Percentiles rank a stretch among this genome's conserved stretches.
These are phyloP conservation scores for Leptobrachium ailaonicum DNA, from an alignment of 2,113 vertebrate genomes.

Conservation along the genomic window DNA sequence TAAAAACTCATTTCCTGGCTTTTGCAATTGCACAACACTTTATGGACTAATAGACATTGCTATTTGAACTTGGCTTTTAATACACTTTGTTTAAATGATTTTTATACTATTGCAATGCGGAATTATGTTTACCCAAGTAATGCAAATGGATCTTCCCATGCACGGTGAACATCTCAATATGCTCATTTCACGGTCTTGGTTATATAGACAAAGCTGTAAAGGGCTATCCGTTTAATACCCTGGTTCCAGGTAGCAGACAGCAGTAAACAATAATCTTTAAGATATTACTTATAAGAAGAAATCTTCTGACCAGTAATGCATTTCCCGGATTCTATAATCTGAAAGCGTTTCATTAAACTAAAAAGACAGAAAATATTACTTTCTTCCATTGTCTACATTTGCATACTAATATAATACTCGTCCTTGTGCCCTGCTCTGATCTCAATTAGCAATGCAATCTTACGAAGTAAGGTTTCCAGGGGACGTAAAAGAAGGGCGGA, in stretches of 20 bases:
- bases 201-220: conserved; percentile 28
- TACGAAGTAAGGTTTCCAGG: conserved; percentile 58
- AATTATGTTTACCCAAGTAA: conserved; percentile 35
- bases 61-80: conserved; percentile 32
- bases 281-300: conserved; percentile 55
- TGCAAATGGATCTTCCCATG: conserved; percentile 13
- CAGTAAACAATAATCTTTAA: conserved; percentile 58
- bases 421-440: conserved; percentile 56
- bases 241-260: conserved; percentile 48
- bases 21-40: neutral
- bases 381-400: conserved; percentile 61
- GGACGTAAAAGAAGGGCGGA: conserved; percentile 50
- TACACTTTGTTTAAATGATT: conserved; percentile 34
- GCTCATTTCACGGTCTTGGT: conserved; percentile 11
- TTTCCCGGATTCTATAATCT: conserved; percentile 50
- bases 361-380: conserved; percentile 64
- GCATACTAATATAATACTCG: conserved; percentile 69
- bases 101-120: conserved; percentile 37
- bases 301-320: conserved; percentile 26
- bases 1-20: neutral
- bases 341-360: conserved; percentile 58
- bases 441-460: conserved; percentile 62
- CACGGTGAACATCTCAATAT: neutral
- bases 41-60: conserved; percentile 6
- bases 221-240: conserved; percentile 38